Base-by-base conservation (phyloP, 1,140 invertebrate species). In the Eciton burchellii region DNA sequence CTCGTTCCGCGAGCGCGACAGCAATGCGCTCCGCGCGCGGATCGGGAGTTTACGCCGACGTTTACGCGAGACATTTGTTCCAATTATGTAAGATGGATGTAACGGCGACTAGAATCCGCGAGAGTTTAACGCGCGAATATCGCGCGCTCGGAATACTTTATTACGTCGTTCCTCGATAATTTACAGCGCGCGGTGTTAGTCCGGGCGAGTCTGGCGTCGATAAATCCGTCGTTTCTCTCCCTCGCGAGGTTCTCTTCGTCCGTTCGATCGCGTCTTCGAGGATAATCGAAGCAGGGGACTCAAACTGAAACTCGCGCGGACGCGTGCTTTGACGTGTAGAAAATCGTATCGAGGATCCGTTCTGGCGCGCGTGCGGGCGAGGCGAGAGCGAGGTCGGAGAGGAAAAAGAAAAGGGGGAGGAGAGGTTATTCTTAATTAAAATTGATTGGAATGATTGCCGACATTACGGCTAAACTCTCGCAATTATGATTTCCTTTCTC, bases 361-460 rank as follows among this genome's bases (percentile, higher is more conserved):
- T n/a, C n/a, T n/a, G n/a, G n/a, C n/a, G n/a, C n/a, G n/a, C n/a
- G n/a, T n/a, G n/a, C n/a, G n/a, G n/a, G n/a, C n/a, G n/a, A n/a
- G n/a, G n/a, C n/a, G n/a, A n/a, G n/a, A n/a, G n/a, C n/a, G 35
- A 12, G 49, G 19, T n/a, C n/a, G 47, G 26, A 35, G 43, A 26
- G 19, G 21, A 56, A 35, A 16, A 56, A 35, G 11, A 11, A 0
- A 21, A 16, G 24, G 9, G 43, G 35, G 77, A 60, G 79, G 81
- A 83, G 85, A 83, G 83, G 81, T 56, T 89, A 89, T 92, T 91
- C 90, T 92, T 92, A 93, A 93, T 93, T 92, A 92, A 91, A 92
- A 92, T 92, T 92, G 92, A 93, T 93, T 92, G 91, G 91, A 92
- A 92, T 93, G 91, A 93, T 93, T 93, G 89, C 92, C 84, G 87